Percentiles rank a stretch among this genome's conserved stretches.
Conservation (phyloP, 2,797 vertebrate species). For the Scomberomorus guttatus region DNA sequence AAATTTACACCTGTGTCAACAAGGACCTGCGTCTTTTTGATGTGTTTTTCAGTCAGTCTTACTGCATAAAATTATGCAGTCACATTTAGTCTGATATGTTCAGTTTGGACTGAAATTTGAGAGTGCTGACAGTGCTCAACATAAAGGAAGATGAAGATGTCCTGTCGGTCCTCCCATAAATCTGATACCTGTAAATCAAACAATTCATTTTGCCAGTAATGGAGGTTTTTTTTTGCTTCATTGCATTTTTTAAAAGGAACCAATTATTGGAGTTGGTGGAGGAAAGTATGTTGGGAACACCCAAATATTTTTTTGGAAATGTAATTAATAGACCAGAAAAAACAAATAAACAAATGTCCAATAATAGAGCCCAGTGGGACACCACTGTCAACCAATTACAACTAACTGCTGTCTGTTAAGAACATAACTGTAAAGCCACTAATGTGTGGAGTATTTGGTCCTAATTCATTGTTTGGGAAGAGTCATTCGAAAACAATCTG, state of each 20-base stretch:
- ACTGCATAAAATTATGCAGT: neutral
- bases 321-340: neutral
- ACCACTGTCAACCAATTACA: neutral
- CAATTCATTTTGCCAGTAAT: neutral
- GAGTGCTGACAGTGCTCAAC: neutral
- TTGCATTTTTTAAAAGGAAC: neutral
- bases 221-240: neutral
- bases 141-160: neutral
- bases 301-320: neutral
- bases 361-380: constrained; percentile 8
- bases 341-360: neutral
- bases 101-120: neutral
- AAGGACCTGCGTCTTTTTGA: neutral
- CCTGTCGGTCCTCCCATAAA: neutral
- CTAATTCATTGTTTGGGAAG: neutral
- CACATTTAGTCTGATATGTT: neutral
- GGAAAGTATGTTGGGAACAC: neutral
- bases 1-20: neutral
- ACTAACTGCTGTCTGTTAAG: neutral
- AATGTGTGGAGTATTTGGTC: neutral
- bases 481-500: neutral
- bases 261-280: neutral
- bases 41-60: neutral
- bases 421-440: neutral
- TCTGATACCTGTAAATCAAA: neutral